Evolutionary conservation across 2,888 invertebrate genomes (phyloP), one percentile per base, ranked within the genome.

Genomic region (Macaria liturata): DNA sequence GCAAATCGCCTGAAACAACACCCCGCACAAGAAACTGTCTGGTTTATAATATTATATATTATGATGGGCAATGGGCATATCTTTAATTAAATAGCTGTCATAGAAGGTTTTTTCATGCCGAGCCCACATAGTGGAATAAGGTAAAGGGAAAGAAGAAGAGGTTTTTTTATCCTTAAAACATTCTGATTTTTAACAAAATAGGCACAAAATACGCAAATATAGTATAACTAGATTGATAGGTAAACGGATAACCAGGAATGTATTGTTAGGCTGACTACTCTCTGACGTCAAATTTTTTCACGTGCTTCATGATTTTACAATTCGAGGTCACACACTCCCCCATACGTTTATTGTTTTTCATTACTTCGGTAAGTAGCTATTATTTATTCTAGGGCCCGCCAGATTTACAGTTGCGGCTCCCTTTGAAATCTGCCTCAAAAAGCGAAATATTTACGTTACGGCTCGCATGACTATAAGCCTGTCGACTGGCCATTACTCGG

Each of bases 401-500:
- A 72, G 78, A 78, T 78, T 80, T 80, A 81, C 76, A 73, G 63
- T 67, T 56, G 80, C 83, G 80, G 80, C 78, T 74, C 83, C 78
- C 83, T 84, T 86, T 86, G 86, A 86, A 80, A 80, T 81, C 75
- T 75, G 74, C 76, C 79, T 80, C 78, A 73, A 76, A 78, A 76
- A 78, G 76, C 67, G 82, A 77, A 82, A 79, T 86, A 86, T 86
- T 86, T 86, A 85, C 78, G 67, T 81, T 81, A 80, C 72, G 70
- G 76, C 75, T 81, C 80, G 76, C 78, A 77, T 82, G 84, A 80
- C 81, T 79, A 71, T 83, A 74, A 84, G 75, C 84, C 86, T 86
- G 79, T 86, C 84, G 79, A 78, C 83, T 80, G 79, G 69, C 77
- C 81, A 83, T 86, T 85, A 84, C 79, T 82, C 78, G 74, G 70